Evolutionary conservation across 92 coral and sea anemone genomes (phyloP).

Genomic region (Galaxea fascicularis): DNA sequence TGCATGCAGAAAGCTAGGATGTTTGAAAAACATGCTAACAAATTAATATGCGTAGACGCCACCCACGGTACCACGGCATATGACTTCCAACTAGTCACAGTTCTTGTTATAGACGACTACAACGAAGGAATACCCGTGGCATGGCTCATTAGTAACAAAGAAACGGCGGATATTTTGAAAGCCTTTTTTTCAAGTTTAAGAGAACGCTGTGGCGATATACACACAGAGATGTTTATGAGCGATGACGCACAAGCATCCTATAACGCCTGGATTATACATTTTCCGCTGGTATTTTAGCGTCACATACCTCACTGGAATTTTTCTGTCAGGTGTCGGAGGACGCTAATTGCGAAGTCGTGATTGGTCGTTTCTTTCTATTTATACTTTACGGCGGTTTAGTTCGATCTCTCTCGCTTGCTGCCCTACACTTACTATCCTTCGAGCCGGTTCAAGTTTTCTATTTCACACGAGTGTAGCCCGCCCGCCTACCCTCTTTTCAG

Average conservation of each 20-base stretch:
- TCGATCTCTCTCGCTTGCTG: too few species aligned
- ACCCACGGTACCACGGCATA: constrained; percentile 50
- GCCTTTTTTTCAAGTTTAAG: constrained; percentile 44
- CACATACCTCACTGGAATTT: too few species aligned
- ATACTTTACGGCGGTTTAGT: too few species aligned
- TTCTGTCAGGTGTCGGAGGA: too few species aligned
- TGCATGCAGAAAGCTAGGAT: not conserved
- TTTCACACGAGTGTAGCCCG: too few species aligned
- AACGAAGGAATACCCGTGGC: constrained; percentile 49
- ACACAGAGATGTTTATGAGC: constrained; percentile 36
- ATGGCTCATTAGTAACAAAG: constrained; percentile 33
- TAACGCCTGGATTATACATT: constrained; percentile 46
- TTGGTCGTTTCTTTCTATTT: too few species aligned
- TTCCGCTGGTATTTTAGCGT: too few species aligned
- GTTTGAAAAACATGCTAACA: constrained; percentile 46
- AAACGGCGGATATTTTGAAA: constrained; percentile 4
- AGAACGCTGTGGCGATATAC: constrained; percentile 43
- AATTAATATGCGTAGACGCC: constrained; percentile 50
- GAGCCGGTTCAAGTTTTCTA: too few species aligned
- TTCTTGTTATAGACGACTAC: constrained; percentile 35
- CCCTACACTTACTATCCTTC: too few species aligned
- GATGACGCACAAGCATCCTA: constrained; percentile 43
- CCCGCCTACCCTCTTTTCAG: too few species aligned
- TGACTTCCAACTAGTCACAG: constrained; percentile 38
- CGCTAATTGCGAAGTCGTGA: too few species aligned